Conservation (phyloP, 2,797 vertebrate species). For the Hapalemur alaotrensis region DNA sequence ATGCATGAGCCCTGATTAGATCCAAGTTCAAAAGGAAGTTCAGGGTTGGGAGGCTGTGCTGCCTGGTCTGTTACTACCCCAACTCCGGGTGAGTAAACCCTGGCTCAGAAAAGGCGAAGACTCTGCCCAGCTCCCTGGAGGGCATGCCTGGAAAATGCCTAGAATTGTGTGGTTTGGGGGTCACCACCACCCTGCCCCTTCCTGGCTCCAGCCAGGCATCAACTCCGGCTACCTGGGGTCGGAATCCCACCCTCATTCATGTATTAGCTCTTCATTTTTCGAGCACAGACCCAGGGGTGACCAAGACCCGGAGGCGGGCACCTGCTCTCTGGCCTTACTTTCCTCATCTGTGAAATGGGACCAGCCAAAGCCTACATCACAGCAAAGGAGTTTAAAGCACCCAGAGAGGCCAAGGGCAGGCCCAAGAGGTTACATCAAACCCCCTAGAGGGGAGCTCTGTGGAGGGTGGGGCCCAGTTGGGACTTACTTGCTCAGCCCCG, state of each 20-base stretch:
- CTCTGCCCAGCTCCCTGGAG: not conserved
- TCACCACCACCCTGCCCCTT: not conserved
- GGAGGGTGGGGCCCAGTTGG: not conserved
- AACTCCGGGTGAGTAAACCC: not conserved
- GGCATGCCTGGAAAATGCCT: not conserved
- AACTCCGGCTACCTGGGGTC: not conserved
- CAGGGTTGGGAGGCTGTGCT: not conserved
- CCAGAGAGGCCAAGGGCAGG: not conserved
- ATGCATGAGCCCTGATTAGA: not conserved
- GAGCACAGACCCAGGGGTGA: not conserved
- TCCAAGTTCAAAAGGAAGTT: constrained; percentile 3
- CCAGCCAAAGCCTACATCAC: not conserved
- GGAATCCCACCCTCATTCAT: not conserved
- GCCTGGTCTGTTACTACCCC: not conserved
- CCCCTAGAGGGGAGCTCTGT: not conserved
- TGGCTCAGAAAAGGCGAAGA: not conserved
- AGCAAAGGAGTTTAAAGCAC: not conserved
- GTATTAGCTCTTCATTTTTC: not conserved
- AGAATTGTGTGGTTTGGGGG: not conserved
- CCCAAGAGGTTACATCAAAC: not conserved
- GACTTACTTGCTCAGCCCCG: not conserved
- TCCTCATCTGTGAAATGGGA: constrained; percentile 35
- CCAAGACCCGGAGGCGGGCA: not conserved
- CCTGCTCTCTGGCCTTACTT: not conserved
- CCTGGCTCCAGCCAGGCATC: not conserved